Percentiles rank a stretch among this genome's conserved stretches.
phyloP scores from a whole-genome alignment of 2,797 vertebrate species.

The Diplodus puntazzo region DNA sequence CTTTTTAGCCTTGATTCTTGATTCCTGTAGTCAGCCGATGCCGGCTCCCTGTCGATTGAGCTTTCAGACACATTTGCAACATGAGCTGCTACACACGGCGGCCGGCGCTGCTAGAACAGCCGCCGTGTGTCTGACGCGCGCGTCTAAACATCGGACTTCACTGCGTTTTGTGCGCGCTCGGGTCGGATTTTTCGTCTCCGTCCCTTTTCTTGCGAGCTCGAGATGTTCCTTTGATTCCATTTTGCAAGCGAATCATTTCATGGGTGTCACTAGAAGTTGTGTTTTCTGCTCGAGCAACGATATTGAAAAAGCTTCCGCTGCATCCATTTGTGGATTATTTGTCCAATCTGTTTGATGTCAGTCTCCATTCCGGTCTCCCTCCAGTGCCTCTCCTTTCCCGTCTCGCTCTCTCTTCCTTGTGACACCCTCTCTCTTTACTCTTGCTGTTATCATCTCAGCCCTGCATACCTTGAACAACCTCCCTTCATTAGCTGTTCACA shows the following conservation, averaged over 20 bases:
- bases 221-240: conserved; percentile 62
- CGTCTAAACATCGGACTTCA: conserved; percentile 52
- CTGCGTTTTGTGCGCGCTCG: conserved; percentile 40
- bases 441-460: conserved; percentile 51
- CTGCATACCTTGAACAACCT: conserved; percentile 48
- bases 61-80: conserved; percentile 39
- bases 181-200: conserved; percentile 23
- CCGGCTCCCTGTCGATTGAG: neutral
- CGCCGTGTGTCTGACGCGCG: neutral
- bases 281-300: conserved; percentile 69
- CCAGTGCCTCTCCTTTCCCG: conserved; percentile 24
- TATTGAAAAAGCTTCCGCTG: conserved; percentile 68
- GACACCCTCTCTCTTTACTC: conserved; percentile 39
- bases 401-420: conserved; percentile 16
- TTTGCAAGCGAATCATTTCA: conserved; percentile 68
- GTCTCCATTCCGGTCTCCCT: conserved; percentile 51
- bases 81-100: conserved; percentile 13
- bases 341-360: conserved; percentile 73
- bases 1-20: conserved; percentile 41
- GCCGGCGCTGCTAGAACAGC: conserved; percentile 23
- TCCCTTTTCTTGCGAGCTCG: conserved; percentile 14
- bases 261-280: conserved; percentile 64
- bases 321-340: conserved; percentile 72
- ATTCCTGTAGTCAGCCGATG: conserved; percentile 10
- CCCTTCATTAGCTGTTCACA: conserved; percentile 66